Evolutionary conservation across 2,888 invertebrate genomes (phyloP).

Genomic region (Notodonta ziczac): DNA sequence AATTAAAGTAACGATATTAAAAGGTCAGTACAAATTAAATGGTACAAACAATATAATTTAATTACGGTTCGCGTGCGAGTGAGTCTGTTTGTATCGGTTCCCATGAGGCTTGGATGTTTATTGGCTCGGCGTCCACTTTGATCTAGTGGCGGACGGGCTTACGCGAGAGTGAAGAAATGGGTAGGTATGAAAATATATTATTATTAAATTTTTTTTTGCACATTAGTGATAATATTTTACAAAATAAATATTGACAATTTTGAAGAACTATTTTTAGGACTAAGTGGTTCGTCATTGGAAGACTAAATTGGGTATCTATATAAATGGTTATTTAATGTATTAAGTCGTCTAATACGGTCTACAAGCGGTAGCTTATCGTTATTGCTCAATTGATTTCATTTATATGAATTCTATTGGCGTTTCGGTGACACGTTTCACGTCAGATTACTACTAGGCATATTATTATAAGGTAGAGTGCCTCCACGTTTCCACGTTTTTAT

Average conservation of each 20-base stretch:
- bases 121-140: constrained; percentile 62
- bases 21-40: constrained; percentile 35
- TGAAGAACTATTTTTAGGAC: too few relatives aligned
- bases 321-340: not conserved
- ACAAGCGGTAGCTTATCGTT: not conserved
- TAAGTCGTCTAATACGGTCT: not conserved
- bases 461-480: too few relatives aligned
- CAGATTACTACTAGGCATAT: too few relatives aligned
- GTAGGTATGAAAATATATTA: too few relatives aligned
- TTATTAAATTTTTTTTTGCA: too few relatives aligned
- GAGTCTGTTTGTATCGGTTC: constrained; percentile 45
- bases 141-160: constrained; percentile 41
- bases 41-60: constrained; percentile 54
- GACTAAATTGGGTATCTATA: too few relatives aligned
- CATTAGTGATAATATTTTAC: too few relatives aligned
- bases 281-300: too few relatives aligned
- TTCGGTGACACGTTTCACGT: not conserved
- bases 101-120: constrained; percentile 60
- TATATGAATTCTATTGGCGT: not conserved
- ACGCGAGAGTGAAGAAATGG: constrained; percentile 28
- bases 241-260: too few relatives aligned
- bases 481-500: too few relatives aligned
- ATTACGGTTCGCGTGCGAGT: constrained; percentile 42
- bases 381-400: constrained; percentile 1
- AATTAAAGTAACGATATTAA: not conserved